Evolutionary conservation across 2,113 vertebrate species (phyloP), one percentile per base, ranked within the genome.

Genomic region (Tor tambroides): DNA sequence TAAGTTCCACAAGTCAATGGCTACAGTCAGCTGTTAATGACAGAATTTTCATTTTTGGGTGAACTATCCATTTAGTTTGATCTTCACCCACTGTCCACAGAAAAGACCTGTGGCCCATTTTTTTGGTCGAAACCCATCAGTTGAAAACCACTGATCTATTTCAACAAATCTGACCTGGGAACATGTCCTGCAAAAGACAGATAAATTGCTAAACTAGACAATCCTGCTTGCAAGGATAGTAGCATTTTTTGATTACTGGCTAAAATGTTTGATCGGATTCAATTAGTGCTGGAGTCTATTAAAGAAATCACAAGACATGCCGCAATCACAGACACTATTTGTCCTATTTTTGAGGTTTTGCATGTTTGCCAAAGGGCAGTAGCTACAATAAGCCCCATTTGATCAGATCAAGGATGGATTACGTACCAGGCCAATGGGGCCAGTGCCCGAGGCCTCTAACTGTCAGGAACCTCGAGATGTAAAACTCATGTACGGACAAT

Each of bases 351-450:
- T 32, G 49, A 56, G 38, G 46, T 78, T 78, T 56, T 54, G 76
- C 49, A 54, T 32, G 26, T 78, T 78, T 30, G 76, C 76, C 76
- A 78, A 8, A 78, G 49, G 76, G 26, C 76, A 54, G 46, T 56
- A 32, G 49, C 76, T 54, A 23, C 26, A 54, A 56, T 32, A 78
- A 78, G 76, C 76, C 49, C 26, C 28, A 78, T 78, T 32, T 54
- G 46, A 78, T 54, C 76, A 51, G 76, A 78, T 75, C 72, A 75
- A 75, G 72, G 72, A 46, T 43, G 72, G 72, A 75, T 75, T 75
- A 75, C 72, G 41, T 43, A 75, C 23, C 72, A 75, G 38, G 72
- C 72, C 72, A 43, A 26, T 43, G 72, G 23, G 23, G 72, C 72
- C 38, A 14, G 72, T 43, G 38, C 72, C 72, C 2, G 12, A 75